A percentile compares a stretch with the other conserved stretches of the same genome.
Conservation (phyloP, 2,888 invertebrate species). For the Spodoptera exigua region DNA sequence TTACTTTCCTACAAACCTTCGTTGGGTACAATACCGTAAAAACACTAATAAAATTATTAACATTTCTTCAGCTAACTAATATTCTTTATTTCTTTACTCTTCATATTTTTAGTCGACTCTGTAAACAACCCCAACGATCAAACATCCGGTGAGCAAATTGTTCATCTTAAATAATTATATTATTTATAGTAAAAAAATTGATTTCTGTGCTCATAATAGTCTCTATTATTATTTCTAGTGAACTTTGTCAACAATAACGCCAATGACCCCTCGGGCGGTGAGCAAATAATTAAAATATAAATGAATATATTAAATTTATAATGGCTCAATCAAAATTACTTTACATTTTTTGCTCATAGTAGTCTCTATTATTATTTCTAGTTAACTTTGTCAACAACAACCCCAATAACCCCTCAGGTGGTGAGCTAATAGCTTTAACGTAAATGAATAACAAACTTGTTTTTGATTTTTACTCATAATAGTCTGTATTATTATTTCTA, state of each 20-base stretch:
- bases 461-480: too few species aligned
- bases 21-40: too few species aligned
- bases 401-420: background rate
- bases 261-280: background rate
- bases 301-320: too few species aligned
- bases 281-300: background rate
- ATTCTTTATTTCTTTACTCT: too few species aligned
- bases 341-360: conserved; percentile 6
- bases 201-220: too few species aligned
- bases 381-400: conserved; percentile 16
- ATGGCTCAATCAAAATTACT: conserved; percentile 3
- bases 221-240: too few species aligned
- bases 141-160: background rate
- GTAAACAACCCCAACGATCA: conserved; percentile 7
- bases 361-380: conserved; percentile 1
- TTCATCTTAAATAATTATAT: too few species aligned
- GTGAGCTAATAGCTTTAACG: background rate
- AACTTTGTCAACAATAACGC: conserved; percentile 11
- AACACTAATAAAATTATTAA: conserved; percentile 2
- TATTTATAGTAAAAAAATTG: too few species aligned
- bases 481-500: conserved; percentile 2
- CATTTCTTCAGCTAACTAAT: background rate
- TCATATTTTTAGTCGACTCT: conserved; percentile 9
- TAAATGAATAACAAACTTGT: too few species aligned
- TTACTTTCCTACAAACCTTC: too few species aligned